Evolutionary conservation across 53 echinoderm and acorn worm species (phyloP).

Genomic region (Henricia sp.): DNA sequence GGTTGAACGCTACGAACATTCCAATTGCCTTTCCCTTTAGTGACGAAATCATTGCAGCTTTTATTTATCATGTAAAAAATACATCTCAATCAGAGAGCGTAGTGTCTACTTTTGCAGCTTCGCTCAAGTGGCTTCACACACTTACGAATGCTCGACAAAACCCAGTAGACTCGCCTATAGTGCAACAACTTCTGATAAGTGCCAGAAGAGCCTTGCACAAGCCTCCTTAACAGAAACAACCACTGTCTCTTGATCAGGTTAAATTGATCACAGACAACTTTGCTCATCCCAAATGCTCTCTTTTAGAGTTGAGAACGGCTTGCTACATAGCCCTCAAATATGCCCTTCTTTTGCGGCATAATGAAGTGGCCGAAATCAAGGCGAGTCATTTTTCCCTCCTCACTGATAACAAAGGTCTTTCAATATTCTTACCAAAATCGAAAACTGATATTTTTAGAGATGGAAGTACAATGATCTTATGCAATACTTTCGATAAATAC

Average conservation of each 20-base stretch:
- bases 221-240: slow-evolving; percentile 12
- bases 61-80: background rate
- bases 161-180: slow-evolving; percentile 13
- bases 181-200: background rate
- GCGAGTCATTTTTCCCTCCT: background rate
- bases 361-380: background rate
- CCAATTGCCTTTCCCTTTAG: background rate
- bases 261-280: background rate
- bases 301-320: background rate
- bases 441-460: slow-evolving; percentile 20
- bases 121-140: slow-evolving; percentile 14
- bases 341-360: background rate
- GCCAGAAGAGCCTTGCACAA: background rate
- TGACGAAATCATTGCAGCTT: background rate
- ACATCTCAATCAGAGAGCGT: background rate
- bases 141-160: background rate
- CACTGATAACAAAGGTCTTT: background rate
- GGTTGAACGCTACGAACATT: background rate
- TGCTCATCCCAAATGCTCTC: background rate
- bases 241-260: background rate
- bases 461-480: background rate
- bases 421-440: slow-evolving; percentile 23
- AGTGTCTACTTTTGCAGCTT: background rate
- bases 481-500: background rate
- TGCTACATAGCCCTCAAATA: background rate